Evolutionary conservation across 1,140 invertebrate genomes (phyloP).

Genomic region (Copidosoma floridanum): DNA sequence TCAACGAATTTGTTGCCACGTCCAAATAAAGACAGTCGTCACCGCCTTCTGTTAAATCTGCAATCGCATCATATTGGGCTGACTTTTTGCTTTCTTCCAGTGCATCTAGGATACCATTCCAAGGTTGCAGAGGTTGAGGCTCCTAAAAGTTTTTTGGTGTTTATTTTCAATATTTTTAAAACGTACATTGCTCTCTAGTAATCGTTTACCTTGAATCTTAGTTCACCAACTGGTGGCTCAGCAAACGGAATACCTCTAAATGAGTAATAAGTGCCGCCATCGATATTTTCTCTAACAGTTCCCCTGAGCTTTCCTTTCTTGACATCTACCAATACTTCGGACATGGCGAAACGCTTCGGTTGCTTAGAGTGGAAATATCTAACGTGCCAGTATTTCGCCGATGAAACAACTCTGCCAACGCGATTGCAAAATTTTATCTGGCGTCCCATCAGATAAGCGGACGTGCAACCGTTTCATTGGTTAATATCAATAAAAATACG

Average conservation of each 20-base stretch:
- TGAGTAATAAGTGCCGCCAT: constrained; percentile 47
- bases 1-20: constrained; percentile 68
- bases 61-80: constrained; percentile 26
- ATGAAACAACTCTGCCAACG: too few relatives aligned
- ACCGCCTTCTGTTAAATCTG: constrained; percentile 48
- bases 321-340: neutral
- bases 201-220: constrained; percentile 62
- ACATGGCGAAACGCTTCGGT: neutral
- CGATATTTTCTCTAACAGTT: constrained; percentile 40
- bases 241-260: constrained; percentile 71
- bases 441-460: too few relatives aligned
- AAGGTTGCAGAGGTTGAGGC: constrained; percentile 33
- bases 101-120: constrained; percentile 36
- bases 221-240: constrained; percentile 64
- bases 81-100: constrained; percentile 25
- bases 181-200: too few relatives aligned
- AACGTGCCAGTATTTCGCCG: too few relatives aligned
- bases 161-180: neutral
- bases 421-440: too few relatives aligned
- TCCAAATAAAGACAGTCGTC: constrained; percentile 82
- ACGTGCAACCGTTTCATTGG: too few relatives aligned
- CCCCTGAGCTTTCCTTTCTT: constrained; percentile 39
- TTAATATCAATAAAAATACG: too few relatives aligned
- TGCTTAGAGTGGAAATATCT: too few relatives aligned
- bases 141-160: constrained; percentile 28